These are phyloP conservation scores for Labeo calbasu DNA, from an alignment of 2,797 vertebrate genomes.

Conservation along the genomic window DNA sequence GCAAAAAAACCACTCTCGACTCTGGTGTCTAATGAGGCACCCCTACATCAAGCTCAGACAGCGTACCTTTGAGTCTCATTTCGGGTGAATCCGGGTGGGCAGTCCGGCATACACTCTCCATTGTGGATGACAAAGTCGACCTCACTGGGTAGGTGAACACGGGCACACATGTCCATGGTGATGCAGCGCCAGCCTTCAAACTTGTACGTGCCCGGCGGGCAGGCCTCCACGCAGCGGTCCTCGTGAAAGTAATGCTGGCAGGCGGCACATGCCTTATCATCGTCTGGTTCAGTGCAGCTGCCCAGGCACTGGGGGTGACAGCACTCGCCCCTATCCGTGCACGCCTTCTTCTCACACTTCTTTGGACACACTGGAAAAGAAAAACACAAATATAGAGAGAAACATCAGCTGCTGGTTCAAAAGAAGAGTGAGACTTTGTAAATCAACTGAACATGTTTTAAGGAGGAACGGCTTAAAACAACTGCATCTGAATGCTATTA, in stretches of 20 bases:
- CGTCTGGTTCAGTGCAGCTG: conserved; percentile 85
- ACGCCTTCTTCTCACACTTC: conserved; percentile 85
- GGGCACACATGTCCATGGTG: conserved; percentile 87
- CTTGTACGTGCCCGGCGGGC: conserved; percentile 89
- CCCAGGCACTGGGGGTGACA: conserved; percentile 96
- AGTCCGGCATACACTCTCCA: conserved; percentile 92
- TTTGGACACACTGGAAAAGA: conserved; percentile 86
- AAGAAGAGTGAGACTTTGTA: not conserved
- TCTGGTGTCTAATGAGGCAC: not conserved
- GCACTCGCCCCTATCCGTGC: conserved; percentile 86
- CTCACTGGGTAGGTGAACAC: conserved; percentile 81
- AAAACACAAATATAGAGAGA: conserved; percentile 3
- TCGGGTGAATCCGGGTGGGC: conserved; percentile 92
- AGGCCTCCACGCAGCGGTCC: conserved; percentile 86
- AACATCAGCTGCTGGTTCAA: conserved; percentile 38
- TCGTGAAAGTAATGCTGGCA: conserved; percentile 92
- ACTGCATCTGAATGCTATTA: conserved; percentile 14
- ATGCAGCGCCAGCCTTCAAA: conserved; percentile 99
- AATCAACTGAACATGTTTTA: not conserved
- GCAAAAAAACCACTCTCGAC: not conserved
- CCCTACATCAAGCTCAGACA: not conserved
- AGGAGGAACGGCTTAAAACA: conserved; percentile 14
- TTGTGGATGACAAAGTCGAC: conserved; percentile 90
- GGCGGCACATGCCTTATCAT: conserved; percentile 87
- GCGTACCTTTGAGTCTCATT: conserved; percentile 88